A percentile compares a stretch with the other conserved stretches of the same genome.
Evolutionary conservation across 2,113 vertebrate species (phyloP).

Genomic region (Tupaia tana): DNA sequence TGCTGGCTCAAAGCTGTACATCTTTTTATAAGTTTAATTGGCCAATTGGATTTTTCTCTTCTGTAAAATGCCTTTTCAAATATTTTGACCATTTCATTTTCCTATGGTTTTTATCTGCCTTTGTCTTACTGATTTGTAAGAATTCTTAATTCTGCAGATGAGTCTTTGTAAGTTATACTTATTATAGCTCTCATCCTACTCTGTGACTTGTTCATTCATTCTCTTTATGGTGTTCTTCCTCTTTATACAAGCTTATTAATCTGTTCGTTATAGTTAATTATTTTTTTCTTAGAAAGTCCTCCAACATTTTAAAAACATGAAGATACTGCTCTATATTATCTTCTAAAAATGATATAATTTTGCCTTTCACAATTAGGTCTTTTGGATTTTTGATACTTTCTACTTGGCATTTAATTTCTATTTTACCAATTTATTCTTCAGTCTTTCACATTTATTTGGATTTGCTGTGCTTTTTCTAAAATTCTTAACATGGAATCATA

Average conservation of each 20-base stretch:
- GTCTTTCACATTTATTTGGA: background rate
- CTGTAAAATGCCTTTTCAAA: background rate
- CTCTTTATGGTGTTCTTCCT: background rate
- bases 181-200: background rate
- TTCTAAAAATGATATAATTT: background rate
- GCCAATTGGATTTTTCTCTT: background rate
- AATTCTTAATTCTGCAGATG: background rate
- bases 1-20: background rate
- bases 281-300: background rate
- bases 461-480: background rate
- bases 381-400: background rate
- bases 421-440: background rate
- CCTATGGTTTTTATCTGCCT: background rate
- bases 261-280: background rate
- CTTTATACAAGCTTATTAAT: background rate
- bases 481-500: background rate
- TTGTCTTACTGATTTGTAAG: background rate
- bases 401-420: background rate
- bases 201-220: background rate
- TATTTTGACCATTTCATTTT: background rate
- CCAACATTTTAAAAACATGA: background rate
- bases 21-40: background rate
- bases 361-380: background rate
- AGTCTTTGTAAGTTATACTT: background rate
- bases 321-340: background rate